Percentiles rank a stretch among this genome's conserved stretches.
Evolutionary conservation across 2,888 invertebrate genomes (phyloP).

Genomic region (Seira sanloemensis): DNA sequence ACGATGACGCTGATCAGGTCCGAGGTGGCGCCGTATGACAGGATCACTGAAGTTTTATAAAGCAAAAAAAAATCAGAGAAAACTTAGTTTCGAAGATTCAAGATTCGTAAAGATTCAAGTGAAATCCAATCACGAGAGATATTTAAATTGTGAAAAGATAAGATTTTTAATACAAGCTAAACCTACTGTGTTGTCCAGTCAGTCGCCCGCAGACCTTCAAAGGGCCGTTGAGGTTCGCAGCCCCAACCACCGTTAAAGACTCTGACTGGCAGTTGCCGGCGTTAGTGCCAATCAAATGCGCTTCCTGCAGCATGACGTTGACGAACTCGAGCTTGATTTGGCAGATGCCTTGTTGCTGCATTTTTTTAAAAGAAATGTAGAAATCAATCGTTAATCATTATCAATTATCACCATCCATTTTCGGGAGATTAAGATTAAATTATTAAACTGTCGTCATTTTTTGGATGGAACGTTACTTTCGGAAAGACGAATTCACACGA

Average conservation of each 20-base stretch:
- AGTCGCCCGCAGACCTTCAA: constrained; percentile 52
- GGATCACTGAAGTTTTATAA: constrained; percentile 45
- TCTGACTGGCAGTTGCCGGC: constrained; percentile 58
- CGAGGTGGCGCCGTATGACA: constrained; percentile 49
- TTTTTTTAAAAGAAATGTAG: too few species aligned
- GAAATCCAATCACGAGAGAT: neutral
- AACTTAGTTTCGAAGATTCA: too few species aligned
- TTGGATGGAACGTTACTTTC: too few species aligned
- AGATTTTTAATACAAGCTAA: neutral
- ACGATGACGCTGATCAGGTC: constrained; percentile 45
- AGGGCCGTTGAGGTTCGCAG: constrained; percentile 49
- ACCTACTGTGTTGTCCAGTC: constrained; percentile 52
- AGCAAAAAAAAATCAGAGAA: neutral
- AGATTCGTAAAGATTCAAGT: neutral
- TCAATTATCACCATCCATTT: too few species aligned
- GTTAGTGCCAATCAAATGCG: constrained; percentile 26
- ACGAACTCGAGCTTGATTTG: constrained; percentile 52
- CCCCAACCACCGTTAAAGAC: constrained; percentile 39
- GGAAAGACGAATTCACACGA: constrained; percentile 53
- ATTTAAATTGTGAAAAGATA: neutral
- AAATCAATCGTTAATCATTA: too few species aligned
- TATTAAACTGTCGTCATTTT: too few species aligned
- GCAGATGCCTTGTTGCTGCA: constrained; percentile 54
- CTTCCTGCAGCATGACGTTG: constrained; percentile 43
- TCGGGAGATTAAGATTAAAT: too few species aligned